Conservation (phyloP, 2,797 vertebrate species). For the Knipowitschia caucasica region DNA sequence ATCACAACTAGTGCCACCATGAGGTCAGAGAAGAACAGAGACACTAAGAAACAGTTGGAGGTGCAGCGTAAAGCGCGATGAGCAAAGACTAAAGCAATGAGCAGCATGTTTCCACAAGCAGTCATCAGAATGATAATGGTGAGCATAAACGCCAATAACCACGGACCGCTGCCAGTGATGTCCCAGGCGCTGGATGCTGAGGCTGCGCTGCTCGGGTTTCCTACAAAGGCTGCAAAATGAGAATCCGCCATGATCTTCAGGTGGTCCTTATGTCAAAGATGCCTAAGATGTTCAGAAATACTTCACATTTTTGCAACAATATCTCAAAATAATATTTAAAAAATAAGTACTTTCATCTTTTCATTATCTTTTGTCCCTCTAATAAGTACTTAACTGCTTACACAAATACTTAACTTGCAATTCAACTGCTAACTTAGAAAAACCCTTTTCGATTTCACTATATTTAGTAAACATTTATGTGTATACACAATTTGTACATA, state of each 20-base stretch:
- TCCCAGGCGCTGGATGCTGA: constrained; percentile 66
- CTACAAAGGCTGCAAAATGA: constrained; percentile 39
- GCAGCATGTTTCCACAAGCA: constrained; percentile 82
- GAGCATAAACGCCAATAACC: constrained; percentile 85
- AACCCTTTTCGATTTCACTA: too few species aligned
- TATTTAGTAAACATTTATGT: too few species aligned
- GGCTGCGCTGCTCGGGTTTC: constrained; percentile 60
- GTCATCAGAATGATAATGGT: constrained; percentile 89
- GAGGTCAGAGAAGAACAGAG: constrained; percentile 93
- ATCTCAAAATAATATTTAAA: too few species aligned
- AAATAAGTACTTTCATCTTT: too few species aligned
- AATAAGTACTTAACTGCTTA: too few species aligned
- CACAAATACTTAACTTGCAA: too few species aligned
- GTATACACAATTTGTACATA: too few species aligned
- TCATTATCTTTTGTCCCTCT: too few species aligned
- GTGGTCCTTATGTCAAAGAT: background rate
- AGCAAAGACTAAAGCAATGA: constrained; percentile 88
- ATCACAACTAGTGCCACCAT: constrained; percentile 98
- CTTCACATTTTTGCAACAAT: too few species aligned
- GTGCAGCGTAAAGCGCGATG: constrained; percentile 94
- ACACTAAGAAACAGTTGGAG: constrained; percentile 96
- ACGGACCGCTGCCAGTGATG: constrained; percentile 78
- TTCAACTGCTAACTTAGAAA: too few species aligned
- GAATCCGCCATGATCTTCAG: constrained; percentile 59
- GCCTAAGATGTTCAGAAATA: too few species aligned